Evolutionary conservation across 2,888 invertebrate genomes (phyloP), one percentile per base, ranked within the genome.

Genomic region (Blera fallax): DNA sequence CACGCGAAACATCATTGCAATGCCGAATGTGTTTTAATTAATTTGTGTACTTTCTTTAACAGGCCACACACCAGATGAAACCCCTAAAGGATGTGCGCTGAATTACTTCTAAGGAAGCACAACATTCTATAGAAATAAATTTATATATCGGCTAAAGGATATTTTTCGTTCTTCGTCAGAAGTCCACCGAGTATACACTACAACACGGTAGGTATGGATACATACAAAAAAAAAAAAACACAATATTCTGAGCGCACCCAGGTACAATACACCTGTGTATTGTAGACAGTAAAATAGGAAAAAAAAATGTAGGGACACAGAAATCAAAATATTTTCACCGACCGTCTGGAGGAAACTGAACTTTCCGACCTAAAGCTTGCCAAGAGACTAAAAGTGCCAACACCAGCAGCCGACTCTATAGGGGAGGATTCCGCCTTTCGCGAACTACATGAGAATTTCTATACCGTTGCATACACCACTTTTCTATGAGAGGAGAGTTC

Each of bases 331-430:
- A 40, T 43, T 50, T 69, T 70, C 52, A 62, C 67, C 62, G 62
- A 79, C 78, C 79, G 79, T 65, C 65, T 54, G 65, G 43, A 64
- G 52, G 27, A 74, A 70, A 79, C 64, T 70, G 74, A 84, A 84
- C 84, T 84, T 84, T 79, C 56, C 84, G 84, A 76, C 65, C 52
- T 84, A 84, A 84, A 84, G 84, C 84, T 84, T 80, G 84, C 70
- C 84, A 80, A 84, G 73, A 74, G 84, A 84, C 84, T 84, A 74
- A 84, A 74, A 64, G 16, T 64, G 62, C 52, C 78, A 69, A 48
- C 62, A 52, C 56, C 56, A 81, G 37, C 45, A 29, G 62, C 32
- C 18, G 16, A 2, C 45, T 56, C 52, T 48, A 37, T 56, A 54
- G 81, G 74, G 81, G 74, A 60, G 74, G 74, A 52, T 65, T 80